Base-by-base conservation (phyloP, 2,888 invertebrate genomes). In the Heteromyza rotundicornis region DNA sequence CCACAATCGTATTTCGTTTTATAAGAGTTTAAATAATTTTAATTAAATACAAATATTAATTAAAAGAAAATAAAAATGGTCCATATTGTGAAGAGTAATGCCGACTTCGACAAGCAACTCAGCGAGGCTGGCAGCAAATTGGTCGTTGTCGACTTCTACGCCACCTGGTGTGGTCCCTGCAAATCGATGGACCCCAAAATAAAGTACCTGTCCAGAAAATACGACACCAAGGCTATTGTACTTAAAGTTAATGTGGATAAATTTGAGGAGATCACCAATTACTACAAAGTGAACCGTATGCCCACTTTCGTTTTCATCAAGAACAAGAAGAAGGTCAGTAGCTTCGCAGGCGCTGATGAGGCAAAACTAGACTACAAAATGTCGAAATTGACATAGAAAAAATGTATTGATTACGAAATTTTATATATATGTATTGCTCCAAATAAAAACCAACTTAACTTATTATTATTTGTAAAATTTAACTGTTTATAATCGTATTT, bases 151-250 rank as follows among this genome's bases (percentile, higher is more conserved):
- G 52, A 52, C 14, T 52, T 52, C 24, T 52, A 24, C 17, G 52
- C 70, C 51, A 67, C 67, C 36, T 68, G 68, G 69, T 71, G 71
- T 66, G 67, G 64, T 2, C 71, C 71, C 1, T 70, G 71, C 50
- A 71, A 68, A 51, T 54, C 52, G 27, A 70, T 71, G 27, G 67
- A 67, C 2, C 64, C 67, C 7, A 57, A 61, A 56, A 35, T 71
- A 20, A 65, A 40, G 7, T 52, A 53, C 20, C 52, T 70, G 12
- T 53, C 52, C 12, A 60, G 62, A 1, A 47, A 62, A n/a, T 70
- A 68, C 50, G 57, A 57, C 27, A 66, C 61, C 20, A 54, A 63
- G 2, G 66, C 58, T 1, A 49, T 70, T 20, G 57, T 68, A 2
- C 47, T 70, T 16, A 71, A 68, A 59, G 62, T 71, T 16, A 66